Conservation (phyloP, 2,888 invertebrate genomes). For the Oegoconia quadripuncta region DNA sequence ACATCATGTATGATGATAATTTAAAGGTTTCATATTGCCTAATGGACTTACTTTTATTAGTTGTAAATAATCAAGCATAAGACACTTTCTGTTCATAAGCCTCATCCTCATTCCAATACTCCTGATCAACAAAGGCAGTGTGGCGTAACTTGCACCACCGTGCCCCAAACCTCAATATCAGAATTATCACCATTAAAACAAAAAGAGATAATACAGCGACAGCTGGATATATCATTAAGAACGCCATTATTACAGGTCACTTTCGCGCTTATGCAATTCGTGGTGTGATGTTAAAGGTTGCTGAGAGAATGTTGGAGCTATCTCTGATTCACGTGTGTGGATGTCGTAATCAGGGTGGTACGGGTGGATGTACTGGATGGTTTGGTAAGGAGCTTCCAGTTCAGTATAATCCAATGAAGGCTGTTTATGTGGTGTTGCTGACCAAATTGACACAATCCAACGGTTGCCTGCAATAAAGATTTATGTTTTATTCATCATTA, state of each 20-base stretch:
- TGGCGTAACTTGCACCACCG: conserved; percentile 85
- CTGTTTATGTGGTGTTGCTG: conserved; percentile 89
- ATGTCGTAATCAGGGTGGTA: conserved; percentile 40
- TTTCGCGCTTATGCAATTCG: conserved; percentile 88
- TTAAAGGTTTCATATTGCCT: too few species aligned
- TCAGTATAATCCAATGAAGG: conserved; percentile 89
- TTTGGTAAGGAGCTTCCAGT: conserved; percentile 73
- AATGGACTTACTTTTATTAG: neutral
- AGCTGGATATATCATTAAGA: conserved; percentile 89
- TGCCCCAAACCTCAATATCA: conserved; percentile 87
- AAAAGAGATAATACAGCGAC: conserved; percentile 86
- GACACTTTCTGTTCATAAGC: conserved; percentile 82
- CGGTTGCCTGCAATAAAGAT: conserved; percentile 83
- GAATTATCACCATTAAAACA: conserved; percentile 85
- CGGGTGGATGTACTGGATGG: conserved; percentile 49
- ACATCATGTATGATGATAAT: too few species aligned
- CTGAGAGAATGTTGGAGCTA: conserved; percentile 53
- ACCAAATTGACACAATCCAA: conserved; percentile 91
- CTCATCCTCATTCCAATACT: conserved; percentile 82
- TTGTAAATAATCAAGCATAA: conserved; percentile 55
- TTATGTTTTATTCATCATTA: too few species aligned
- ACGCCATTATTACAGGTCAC: conserved; percentile 82
- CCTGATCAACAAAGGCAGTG: conserved; percentile 81
- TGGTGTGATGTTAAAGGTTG: conserved; percentile 60
- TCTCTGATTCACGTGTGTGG: conserved; percentile 37